Percentiles rank a stretch among this genome's conserved stretches.
Conservation (phyloP, 1,140 invertebrate genomes). For the Drosophila takahashii region DNA sequence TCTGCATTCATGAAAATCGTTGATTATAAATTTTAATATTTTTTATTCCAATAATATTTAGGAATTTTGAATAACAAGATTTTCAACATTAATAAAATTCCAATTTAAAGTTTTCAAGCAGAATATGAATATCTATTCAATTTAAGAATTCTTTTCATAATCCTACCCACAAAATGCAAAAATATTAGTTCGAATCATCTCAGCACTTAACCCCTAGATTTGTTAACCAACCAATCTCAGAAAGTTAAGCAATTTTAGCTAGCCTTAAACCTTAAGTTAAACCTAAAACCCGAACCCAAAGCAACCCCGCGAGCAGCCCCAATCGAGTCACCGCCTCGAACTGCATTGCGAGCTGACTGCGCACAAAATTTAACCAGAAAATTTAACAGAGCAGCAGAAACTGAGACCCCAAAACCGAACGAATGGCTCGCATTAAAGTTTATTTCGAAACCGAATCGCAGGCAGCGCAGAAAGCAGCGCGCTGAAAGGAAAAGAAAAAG, state of each 20-base stretch:
- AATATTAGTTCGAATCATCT: not conserved
- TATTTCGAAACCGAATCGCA: constrained; percentile 75
- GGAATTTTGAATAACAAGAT: too few species aligned
- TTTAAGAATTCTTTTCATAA: too few species aligned
- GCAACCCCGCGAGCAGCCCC: constrained; percentile 21
- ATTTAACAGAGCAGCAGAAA: constrained; percentile 81
- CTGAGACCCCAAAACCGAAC: constrained; percentile 66
- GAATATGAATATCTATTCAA: too few species aligned
- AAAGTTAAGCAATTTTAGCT: not conserved
- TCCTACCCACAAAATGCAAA: too few species aligned
- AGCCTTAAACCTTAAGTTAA: not conserved
- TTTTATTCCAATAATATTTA: too few species aligned
- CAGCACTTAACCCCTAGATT: not conserved
- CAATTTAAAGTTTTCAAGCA: too few species aligned
- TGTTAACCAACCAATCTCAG: constrained; percentile 5
- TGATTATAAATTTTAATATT: too few species aligned
- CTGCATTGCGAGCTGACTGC: constrained; percentile 67
- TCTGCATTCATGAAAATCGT: too few species aligned
- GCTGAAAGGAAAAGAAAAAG: constrained; percentile 60
- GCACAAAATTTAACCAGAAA: constrained; percentile 68
- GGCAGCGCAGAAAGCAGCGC: constrained; percentile 64
- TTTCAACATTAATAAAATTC: too few species aligned
- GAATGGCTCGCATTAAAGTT: constrained; percentile 79
- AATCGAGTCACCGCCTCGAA: constrained; percentile 32
- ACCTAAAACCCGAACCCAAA: not conserved